Percentiles rank a stretch among this genome's conserved stretches.
Conservation (phyloP, 2,797 vertebrate genomes). For the Hydrolagus colliei region DNA sequence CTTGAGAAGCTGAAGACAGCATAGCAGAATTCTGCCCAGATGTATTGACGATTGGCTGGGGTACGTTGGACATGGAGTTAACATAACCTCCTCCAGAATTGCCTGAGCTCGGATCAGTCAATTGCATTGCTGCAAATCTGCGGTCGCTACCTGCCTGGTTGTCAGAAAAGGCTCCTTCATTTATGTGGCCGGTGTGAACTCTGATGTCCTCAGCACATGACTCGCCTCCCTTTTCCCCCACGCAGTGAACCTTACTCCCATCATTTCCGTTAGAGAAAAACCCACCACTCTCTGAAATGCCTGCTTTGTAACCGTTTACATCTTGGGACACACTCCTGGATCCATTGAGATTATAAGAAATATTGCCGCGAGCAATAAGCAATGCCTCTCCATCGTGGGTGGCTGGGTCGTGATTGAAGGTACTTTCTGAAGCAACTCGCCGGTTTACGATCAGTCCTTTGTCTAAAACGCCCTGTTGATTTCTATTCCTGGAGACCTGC, state of each 20-base stretch:
- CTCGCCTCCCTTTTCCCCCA: too few species aligned
- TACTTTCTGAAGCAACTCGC: not conserved
- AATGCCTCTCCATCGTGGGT: not conserved
- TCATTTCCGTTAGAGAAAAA: not conserved
- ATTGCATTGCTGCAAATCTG: not conserved
- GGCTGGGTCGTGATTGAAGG: not conserved
- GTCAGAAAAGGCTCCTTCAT: not conserved
- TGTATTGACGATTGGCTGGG: too few species aligned
- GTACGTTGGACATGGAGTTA: not conserved
- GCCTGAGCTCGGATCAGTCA: not conserved
- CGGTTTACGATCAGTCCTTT: not conserved
- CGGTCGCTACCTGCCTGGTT: not conserved
- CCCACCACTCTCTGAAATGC: not conserved
- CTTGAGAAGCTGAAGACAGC: not conserved
- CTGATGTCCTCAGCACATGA: not conserved
- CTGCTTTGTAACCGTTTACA: not conserved
- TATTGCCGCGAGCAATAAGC: not conserved
- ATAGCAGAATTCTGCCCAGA: too few species aligned
- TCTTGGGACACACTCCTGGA: not conserved
- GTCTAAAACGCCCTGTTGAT: not conserved
- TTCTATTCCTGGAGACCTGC: not conserved
- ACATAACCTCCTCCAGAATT: not conserved
- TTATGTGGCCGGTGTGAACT: not conserved
- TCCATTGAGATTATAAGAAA: not conserved
- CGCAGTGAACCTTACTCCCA: not conserved